Evolutionary conservation across 2,797 vertebrate species (phyloP).

Genomic region (Cyclopterus lumpus): DNA sequence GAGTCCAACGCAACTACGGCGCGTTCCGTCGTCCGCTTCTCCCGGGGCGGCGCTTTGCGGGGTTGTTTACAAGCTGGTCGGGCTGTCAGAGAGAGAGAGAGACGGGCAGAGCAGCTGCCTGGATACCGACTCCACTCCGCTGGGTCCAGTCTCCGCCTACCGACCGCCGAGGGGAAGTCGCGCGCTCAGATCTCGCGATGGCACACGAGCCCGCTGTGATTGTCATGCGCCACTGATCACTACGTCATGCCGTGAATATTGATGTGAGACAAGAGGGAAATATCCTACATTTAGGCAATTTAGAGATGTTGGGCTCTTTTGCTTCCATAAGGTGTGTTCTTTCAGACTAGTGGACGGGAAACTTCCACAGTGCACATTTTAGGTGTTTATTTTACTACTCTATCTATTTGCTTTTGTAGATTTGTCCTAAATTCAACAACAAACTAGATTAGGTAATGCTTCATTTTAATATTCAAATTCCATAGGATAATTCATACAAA

Average conservation of each 20-base stretch:
- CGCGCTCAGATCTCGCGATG: constrained; percentile 76
- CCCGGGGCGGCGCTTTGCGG: background rate
- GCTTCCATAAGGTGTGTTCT: background rate
- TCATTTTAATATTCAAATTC: background rate
- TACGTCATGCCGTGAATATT: background rate
- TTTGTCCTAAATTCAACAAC: too few relatives aligned
- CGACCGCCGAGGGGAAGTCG: constrained; percentile 42
- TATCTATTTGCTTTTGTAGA: background rate
- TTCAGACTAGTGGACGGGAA: background rate
- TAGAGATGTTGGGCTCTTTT: background rate
- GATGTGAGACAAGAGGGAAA: background rate
- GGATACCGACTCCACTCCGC: constrained; percentile 50
- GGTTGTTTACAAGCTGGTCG: constrained; percentile 56
- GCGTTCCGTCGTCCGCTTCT: constrained; percentile 46
- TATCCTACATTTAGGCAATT: background rate
- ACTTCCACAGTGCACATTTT: background rate
- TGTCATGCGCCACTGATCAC: background rate
- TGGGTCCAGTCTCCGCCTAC: constrained; percentile 65
- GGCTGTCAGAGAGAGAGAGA: constrained; percentile 9
- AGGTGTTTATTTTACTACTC: background rate
- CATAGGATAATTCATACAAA: background rate
- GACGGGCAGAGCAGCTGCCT: constrained; percentile 26
- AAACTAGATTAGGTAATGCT: background rate
- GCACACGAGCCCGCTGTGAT: background rate
- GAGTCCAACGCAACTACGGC: background rate